Base-by-base conservation (phyloP, 2,888 invertebrate species). In the Andrena flavipes region DNA sequence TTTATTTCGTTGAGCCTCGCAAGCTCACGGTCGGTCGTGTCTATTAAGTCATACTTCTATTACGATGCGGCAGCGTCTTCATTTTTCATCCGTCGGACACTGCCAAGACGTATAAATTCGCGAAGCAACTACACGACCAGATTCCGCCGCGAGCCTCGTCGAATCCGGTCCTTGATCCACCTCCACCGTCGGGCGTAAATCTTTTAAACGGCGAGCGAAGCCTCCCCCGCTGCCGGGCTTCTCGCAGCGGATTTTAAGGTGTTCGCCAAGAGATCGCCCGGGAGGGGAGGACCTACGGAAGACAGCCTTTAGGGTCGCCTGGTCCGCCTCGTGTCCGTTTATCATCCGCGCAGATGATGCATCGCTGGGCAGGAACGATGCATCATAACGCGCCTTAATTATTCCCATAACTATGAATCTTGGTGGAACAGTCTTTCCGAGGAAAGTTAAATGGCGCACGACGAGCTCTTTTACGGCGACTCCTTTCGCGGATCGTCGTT, bases 351-450 rank as follows among this genome's bases (percentile, higher is more conserved):
- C 26, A 26, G 49, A 77, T 82, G 82, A 83, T 83, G 73, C 83
- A 83, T 83, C 75, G 77, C 30, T 68, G 67, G 0, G 26, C 33
- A 20, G 35, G 16, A 69, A 83, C 77, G 77, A 73, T 77, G 74
- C 73, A 77, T 83, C 82, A 82, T 71, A 77, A 82, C 62, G 54
- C 70, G 49, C 35, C 67, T 74, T 80, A 75, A 80, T 80, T 80
- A 80, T 79, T 79, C 29, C 49, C 10, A 35, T 54, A 48, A 68
- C 80, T 79, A 63, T 72, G 80, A 63, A 80, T 79, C 80, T 67
- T 35, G 13, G 8, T 13, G 26, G 26, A 48, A 49, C 70, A 20
- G 48, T 35, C 51, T 51, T 33, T 77, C 51, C 60, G 70, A 23
- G 70, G 30, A 26, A 48, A 54, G 51, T 67, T 72, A 72, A 78